Base-by-base conservation (phyloP, 2,113 vertebrate species). In the Sinocyclocheilus anshuiensis region DNA sequence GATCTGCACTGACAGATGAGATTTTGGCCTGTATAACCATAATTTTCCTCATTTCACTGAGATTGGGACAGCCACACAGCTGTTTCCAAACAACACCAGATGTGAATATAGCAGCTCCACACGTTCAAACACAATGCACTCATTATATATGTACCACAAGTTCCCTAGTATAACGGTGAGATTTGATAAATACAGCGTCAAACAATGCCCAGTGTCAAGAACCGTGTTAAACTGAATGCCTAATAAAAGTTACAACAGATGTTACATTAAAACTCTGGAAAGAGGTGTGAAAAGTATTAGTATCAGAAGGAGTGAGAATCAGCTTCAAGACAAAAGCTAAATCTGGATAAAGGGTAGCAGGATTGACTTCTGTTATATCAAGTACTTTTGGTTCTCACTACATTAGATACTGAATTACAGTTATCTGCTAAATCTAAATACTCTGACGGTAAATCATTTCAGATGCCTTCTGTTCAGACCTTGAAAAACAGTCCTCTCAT, bases 401-500 rank as follows among this genome's bases (percentile, higher is more conserved):
- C 33, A 80, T 74, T 39, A 24, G 48, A 59, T 20, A 76, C 16
- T 74, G 53, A 69, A 69, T 39, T 69, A 69, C n/a, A 77, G 42
- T 50, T 24, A 50, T 39, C 50, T 83, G 39, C 57, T 39, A 12
- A 9, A 22, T 20, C n/a, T 69, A 12, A 33, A 78, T 33, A 69
- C 39, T 63, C 26, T 55, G 33, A 33, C 71, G 11, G 24, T 33
- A 77, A 77, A 33, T 77, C 8, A 55, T 55, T 55, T 77, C 24
- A 77, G 76, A 55, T 55, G 76, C 16, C 16, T 77, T 12, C 50
- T 18, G 26, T 33, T 33, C 76, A 77, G 76, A 55, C 50, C 20
- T 20, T 55, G 76, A 26, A 77, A 89, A 86, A 79, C 18, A 81
- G 81, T 39, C 13, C 69, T 82, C 71, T 42, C 59, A 77, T 69